phyloP scores from a whole-genome alignment of 2,888 invertebrate genomes.

The Pseudolycoriella hygida region DNA sequence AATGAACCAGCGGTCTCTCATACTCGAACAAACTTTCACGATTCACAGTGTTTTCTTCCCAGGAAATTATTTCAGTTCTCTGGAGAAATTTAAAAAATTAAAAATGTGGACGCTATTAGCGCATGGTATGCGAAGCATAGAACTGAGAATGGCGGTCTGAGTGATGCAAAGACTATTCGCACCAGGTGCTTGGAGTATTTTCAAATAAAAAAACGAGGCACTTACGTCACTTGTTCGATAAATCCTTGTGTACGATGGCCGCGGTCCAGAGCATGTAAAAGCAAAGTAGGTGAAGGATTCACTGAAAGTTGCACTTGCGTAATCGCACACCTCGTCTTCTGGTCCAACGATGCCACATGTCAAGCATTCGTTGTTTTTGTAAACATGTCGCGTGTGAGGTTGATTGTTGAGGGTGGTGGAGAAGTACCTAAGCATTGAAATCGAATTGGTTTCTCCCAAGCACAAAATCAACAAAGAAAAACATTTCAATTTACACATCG shows the following conservation, averaged over 20 bases:
- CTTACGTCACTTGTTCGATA: no score
- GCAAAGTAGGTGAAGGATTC: slow-evolving; percentile 25
- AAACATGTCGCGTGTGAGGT: slow-evolving; percentile 52
- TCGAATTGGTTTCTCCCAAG: no score
- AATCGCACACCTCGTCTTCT: slow-evolving; percentile 37
- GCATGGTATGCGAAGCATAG: no score
- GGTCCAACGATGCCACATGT: slow-evolving; percentile 45
- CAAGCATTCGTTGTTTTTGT: slow-evolving; percentile 36
- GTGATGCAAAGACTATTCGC: no score
- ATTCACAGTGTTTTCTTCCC: slow-evolving; percentile 50
- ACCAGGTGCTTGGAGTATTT: no score
- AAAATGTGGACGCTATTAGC: no score
- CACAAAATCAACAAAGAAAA: background rate
- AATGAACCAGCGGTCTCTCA: slow-evolving; percentile 34
- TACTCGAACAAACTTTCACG: slow-evolving; percentile 29
- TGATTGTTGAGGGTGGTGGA: slow-evolving; percentile 40
- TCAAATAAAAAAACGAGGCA: no score
- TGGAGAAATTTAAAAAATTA: no score
- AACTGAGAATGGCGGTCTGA: no score
- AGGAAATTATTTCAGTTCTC: slow-evolving; percentile 23
- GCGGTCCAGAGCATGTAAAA: slow-evolving; percentile 31
- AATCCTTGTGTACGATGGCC: slow-evolving; percentile 12
- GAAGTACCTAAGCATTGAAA: slow-evolving; percentile 43
- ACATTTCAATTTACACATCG: slow-evolving; percentile 31
- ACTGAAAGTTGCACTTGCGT: slow-evolving; percentile 39